Evolutionary conservation across 1,140 invertebrate genomes (phyloP).

Genomic region (Drosophila elegans): DNA sequence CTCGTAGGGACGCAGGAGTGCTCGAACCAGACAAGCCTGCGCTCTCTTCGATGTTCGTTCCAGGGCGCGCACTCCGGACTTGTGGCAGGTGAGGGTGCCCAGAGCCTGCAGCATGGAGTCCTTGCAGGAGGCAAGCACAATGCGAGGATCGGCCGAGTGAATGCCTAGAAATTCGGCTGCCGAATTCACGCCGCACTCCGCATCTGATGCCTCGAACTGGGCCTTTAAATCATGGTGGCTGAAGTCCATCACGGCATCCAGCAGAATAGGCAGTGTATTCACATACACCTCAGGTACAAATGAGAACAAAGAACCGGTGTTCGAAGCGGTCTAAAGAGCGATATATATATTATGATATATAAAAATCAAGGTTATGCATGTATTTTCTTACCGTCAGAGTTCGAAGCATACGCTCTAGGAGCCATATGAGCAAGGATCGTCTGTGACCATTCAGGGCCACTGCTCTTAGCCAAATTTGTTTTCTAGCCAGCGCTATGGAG

Average conservation of each 20-base stretch:
- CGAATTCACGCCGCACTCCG: constrained; percentile 86
- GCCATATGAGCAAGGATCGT: constrained; percentile 85
- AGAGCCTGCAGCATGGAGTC: constrained; percentile 91
- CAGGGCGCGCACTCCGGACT: constrained; percentile 86
- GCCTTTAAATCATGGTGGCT: constrained; percentile 75
- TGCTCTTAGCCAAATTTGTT: constrained; percentile 81
- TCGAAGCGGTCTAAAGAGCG: constrained; percentile 81
- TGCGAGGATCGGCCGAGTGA: constrained; percentile 91
- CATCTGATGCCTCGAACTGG: constrained; percentile 69
- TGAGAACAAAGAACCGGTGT: constrained; percentile 89
- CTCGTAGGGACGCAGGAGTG: constrained; percentile 91
- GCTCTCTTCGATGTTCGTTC: constrained; percentile 87
- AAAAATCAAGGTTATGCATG: background rate
- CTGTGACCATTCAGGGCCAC: constrained; percentile 71
- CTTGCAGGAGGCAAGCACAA: constrained; percentile 91
- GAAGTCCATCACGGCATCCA: constrained; percentile 89
- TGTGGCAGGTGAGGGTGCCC: constrained; percentile 88
- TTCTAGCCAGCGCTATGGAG: constrained; percentile 78
- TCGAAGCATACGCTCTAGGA: constrained; percentile 87
- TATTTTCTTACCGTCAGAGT: constrained; percentile 82
- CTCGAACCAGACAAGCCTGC: constrained; percentile 88
- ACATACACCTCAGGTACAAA: constrained; percentile 94
- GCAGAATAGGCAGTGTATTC: constrained; percentile 78
- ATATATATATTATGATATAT: background rate
- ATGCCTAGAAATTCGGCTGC: constrained; percentile 90